A percentile compares a stretch with the other conserved stretches of the same genome.
Evolutionary conservation across 1,140 invertebrate species (phyloP).

Genomic region (Marisa cornuarietis): DNA sequence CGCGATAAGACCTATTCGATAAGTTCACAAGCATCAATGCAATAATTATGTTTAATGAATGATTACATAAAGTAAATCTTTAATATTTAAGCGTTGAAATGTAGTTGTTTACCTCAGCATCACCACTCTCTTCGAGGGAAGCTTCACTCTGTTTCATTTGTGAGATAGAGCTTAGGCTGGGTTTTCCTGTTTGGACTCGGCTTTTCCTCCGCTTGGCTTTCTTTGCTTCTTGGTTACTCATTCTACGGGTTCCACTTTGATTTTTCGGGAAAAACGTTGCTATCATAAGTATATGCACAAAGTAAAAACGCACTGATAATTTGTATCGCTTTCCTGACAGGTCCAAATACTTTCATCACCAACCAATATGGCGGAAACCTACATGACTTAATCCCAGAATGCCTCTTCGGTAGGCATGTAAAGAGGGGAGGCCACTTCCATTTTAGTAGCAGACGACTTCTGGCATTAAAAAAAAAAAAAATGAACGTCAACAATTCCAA

Average conservation of each 20-base stretch:
- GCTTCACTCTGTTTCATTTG: constrained; percentile 23
- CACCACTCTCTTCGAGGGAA: constrained; percentile 22
- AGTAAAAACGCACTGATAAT: constrained; percentile 8
- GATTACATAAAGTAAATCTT: background rate
- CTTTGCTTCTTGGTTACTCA: constrained; percentile 44
- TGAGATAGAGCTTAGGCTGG: constrained; percentile 25
- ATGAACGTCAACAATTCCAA: too few relatives aligned
- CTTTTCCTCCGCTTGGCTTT: constrained; percentile 45
- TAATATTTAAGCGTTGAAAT: background rate
- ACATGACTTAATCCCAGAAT: constrained; percentile 18
- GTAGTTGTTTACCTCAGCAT: constrained; percentile 21
- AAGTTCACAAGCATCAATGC: background rate
- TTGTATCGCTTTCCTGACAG: constrained; percentile 1
- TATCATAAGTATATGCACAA: constrained; percentile 14
- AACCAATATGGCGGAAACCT: constrained; percentile 26
- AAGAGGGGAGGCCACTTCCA: background rate
- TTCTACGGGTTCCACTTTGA: constrained; percentile 19
- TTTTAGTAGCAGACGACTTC: constrained; percentile 1
- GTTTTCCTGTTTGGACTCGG: constrained; percentile 36
- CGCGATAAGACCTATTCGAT: background rate
- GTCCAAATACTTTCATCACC: constrained; percentile 19
- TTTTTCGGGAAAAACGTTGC: constrained; percentile 4
- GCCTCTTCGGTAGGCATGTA: constrained; percentile 20
- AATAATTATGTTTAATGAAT: background rate
- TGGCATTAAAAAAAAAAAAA: background rate